Conservation (phyloP, 1,140 invertebrate genomes). For the Micrasema longulum region DNA sequence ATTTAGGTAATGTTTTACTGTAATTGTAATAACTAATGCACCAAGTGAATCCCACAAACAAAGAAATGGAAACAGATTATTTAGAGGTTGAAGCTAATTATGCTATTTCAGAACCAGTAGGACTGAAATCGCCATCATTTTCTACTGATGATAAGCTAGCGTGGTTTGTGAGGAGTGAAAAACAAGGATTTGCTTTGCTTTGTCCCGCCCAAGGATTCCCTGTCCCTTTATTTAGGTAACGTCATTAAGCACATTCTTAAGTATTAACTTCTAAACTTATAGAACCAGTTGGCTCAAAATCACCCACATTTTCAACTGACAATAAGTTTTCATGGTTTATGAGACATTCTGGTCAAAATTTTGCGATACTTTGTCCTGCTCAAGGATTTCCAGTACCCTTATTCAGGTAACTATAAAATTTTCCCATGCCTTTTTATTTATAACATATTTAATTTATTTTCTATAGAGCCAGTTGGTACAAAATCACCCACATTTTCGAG, state of each 20-base stretch:
- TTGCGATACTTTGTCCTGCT: constrained; percentile 66
- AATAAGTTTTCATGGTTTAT: constrained; percentile 66
- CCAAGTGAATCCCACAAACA: constrained; percentile 52
- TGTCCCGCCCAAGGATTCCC: constrained; percentile 80
- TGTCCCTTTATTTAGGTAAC: constrained; percentile 79
- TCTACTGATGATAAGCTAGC: constrained; percentile 73
- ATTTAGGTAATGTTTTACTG: constrained; percentile 67
- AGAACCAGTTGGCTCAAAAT: constrained; percentile 65
- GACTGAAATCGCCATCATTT: constrained; percentile 71
- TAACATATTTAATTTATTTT: constrained; percentile 24
- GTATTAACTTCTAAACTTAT: constrained; percentile 54
- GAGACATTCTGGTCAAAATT: constrained; percentile 60
- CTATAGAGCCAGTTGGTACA: constrained; percentile 77
- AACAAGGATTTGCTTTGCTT: constrained; percentile 68
- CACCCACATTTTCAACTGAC: constrained; percentile 64
- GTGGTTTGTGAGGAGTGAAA: constrained; percentile 68
- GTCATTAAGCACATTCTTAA: constrained; percentile 35
- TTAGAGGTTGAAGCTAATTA: constrained; percentile 62
- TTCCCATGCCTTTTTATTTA: constrained; percentile 2
- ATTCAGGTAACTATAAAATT: constrained; percentile 64
- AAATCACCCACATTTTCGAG: constrained; percentile 77
- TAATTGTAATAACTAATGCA: constrained; percentile 62
- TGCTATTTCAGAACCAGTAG: constrained; percentile 66
- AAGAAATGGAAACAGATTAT: constrained; percentile 69
- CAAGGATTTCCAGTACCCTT: constrained; percentile 68